Evolutionary conservation across 2,888 invertebrate genomes (phyloP).

Genomic region (Rhingia rostrata): DNA sequence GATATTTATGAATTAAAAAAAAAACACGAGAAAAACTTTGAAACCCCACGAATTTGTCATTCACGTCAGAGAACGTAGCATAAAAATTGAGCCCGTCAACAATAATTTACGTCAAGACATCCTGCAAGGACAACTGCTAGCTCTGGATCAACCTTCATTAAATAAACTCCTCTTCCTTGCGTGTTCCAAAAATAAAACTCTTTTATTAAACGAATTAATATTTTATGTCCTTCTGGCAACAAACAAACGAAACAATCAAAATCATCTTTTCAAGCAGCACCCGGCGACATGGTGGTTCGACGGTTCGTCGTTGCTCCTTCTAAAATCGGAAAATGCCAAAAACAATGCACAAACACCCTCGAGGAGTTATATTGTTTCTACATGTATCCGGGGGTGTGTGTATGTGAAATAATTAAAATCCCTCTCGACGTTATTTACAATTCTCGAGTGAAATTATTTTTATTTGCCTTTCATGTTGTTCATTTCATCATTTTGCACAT

Average conservation of each 20-base stretch:
- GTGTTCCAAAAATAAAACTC: conserved; percentile 5
- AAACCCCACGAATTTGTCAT: no score
- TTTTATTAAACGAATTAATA: background rate
- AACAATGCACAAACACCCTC: background rate
- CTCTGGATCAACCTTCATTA: background rate
- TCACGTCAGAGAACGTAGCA: no score
- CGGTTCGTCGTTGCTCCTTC: background rate
- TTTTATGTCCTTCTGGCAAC: background rate
- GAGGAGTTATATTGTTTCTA: background rate
- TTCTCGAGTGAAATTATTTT: conserved; percentile 3
- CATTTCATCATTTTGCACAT: background rate
- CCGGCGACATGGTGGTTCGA: background rate
- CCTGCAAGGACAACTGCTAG: background rate
- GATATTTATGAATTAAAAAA: no score
- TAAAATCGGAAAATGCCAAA: background rate
- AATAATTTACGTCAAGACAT: background rate
- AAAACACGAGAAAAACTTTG: no score
- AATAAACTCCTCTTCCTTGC: background rate
- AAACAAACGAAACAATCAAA: conserved; percentile 3
- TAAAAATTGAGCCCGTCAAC: background rate
- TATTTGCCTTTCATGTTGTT: conserved; percentile 11
- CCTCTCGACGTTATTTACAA: background rate
- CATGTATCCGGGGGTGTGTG: background rate
- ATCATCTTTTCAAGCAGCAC: background rate
- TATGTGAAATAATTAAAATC: conserved; percentile 29